Percentiles rank a stretch among this genome's conserved stretches.
Evolutionary conservation across 2,888 invertebrate species (phyloP).

Genomic region (Protophormia terraenovae): DNA sequence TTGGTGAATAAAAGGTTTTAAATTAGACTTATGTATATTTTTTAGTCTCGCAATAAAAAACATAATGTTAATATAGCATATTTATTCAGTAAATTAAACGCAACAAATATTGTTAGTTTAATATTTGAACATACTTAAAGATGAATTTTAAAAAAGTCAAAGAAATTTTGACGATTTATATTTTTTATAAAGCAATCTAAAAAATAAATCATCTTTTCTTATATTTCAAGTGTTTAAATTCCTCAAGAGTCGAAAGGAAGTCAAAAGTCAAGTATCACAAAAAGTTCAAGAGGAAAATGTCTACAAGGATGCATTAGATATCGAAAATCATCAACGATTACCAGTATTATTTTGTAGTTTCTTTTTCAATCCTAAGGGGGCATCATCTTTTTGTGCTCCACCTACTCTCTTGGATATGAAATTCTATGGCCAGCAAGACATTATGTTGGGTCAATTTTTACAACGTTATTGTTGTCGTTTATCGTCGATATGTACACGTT

Average conservation of each 20-base stretch:
- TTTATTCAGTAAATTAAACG: no score
- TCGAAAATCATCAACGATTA: constrained; percentile 91
- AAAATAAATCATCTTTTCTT: no score
- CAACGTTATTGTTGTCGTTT: constrained; percentile 95
- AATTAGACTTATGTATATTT: no score
- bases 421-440: constrained; percentile 97
- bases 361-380: constrained; percentile 79
- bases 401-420: constrained; percentile 87
- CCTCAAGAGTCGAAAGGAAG: constrained; percentile 74
- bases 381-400: constrained; percentile 80
- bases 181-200: no score
- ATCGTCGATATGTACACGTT: constrained; percentile 90
- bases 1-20: no score
- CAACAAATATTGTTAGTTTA: no score
- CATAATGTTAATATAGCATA: no score
- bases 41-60: no score
- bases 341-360: constrained; percentile 93
- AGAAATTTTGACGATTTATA: no score
- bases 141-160: no score
- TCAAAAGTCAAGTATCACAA: constrained; percentile 75
- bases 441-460: constrained; percentile 95
- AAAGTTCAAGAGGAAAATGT: constrained; percentile 77
- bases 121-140: no score
- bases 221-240: constrained; percentile 74
- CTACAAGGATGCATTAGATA: constrained; percentile 87